Evolutionary conservation across 2,888 invertebrate species (phyloP).

Genomic region (Caenorhabditis afra): DNA sequence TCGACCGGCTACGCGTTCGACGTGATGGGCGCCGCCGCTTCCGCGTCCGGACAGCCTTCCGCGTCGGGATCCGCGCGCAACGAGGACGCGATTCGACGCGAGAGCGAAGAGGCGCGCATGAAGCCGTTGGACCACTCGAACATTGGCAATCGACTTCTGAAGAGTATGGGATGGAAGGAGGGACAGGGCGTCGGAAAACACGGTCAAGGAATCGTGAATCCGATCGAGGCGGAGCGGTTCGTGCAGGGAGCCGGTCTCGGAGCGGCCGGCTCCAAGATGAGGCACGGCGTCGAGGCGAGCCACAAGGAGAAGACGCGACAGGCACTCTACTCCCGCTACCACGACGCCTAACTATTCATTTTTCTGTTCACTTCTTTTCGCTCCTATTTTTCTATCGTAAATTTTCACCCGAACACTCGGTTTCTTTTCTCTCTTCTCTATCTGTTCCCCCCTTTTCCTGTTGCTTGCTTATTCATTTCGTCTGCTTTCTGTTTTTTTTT

Average conservation of each 20-base stretch:
- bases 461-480: not conserved
- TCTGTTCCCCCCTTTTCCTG: not conserved
- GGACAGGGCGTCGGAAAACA: slow-evolving; percentile 95
- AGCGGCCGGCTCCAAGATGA: slow-evolving; percentile 60
- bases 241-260: slow-evolving; percentile 78
- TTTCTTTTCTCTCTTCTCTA: too few species aligned
- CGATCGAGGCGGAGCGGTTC: slow-evolving; percentile 76
- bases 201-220: slow-evolving; percentile 85
- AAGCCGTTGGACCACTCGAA: slow-evolving; percentile 84
- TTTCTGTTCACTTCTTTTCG: not conserved
- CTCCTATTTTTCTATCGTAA: not conserved
- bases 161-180: slow-evolving; percentile 99
- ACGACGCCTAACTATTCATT: slow-evolving; percentile 16
- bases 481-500: too few species aligned
- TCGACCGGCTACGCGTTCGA: slow-evolving; percentile 51
- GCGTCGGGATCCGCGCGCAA: not conserved
- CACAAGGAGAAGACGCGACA: slow-evolving; percentile 69
- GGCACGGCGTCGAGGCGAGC: slow-evolving; percentile 57
- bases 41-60: not conserved
- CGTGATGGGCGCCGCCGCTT: slow-evolving; percentile 25
- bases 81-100: slow-evolving; percentile 49
- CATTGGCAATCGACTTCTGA: slow-evolving; percentile 93
- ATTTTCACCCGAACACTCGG: too few species aligned
- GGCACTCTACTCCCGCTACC: slow-evolving; percentile 66
- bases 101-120: slow-evolving; percentile 63